phyloP scores from a whole-genome alignment of 1,140 invertebrate species.

The Metopolophium dirhodum region DNA sequence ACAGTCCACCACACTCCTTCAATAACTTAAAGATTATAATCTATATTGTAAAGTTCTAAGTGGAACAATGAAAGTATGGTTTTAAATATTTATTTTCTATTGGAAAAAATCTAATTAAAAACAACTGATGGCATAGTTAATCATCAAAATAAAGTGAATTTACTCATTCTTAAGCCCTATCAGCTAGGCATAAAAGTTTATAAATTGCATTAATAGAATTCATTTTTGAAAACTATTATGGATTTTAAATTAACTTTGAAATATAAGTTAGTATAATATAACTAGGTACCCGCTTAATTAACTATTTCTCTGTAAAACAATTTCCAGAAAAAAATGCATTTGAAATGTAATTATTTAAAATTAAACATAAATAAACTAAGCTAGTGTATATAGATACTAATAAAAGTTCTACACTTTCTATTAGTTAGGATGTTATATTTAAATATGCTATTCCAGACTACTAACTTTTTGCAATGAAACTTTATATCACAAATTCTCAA shows the following conservation, averaged over 20 bases:
- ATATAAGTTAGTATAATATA: no score
- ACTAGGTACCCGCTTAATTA: no score
- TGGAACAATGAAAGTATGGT: not conserved
- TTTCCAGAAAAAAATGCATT: not conserved
- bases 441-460: not conserved
- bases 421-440: not conserved
- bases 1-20: not conserved
- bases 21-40: not conserved
- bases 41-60: not conserved
- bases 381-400: not conserved
- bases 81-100: no score
- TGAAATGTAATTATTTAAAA: not conserved
- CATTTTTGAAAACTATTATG: not conserved
- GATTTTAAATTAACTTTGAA: not conserved
- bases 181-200: not conserved
- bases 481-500: not conserved
- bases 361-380: not conserved
- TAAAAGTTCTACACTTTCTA: not conserved
- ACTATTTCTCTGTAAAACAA: not conserved
- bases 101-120: not conserved
- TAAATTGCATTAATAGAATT: not conserved
- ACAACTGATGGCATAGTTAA: not conserved
- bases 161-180: not conserved
- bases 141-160: not conserved
- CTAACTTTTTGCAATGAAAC: not conserved